Evolutionary conservation across 2,797 vertebrate genomes (phyloP), one percentile per base, ranked within the genome.

Genomic region (Poliocrania exsul): DNA sequence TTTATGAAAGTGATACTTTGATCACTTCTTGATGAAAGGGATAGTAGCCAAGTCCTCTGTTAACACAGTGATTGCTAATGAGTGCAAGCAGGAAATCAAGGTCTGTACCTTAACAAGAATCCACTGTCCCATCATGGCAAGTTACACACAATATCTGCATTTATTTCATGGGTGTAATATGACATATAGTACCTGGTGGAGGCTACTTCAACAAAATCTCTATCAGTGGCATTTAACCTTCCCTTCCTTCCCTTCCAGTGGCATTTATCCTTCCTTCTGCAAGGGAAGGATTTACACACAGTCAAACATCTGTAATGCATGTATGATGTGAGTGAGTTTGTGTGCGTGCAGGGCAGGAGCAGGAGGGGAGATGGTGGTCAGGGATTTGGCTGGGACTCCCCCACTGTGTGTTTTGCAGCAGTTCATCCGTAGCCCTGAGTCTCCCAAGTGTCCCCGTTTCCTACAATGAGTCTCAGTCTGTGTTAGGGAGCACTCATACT

Each of bases 241-340:
- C n/a, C n/a, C n/a, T n/a, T n/a, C n/a, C n/a, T n/a, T n/a, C n/a
- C n/a, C n/a, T n/a, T n/a, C n/a, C 62, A 25, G 24, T 33, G 71
- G 4, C 5, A 2, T 74, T 40, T 11, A 71, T 24, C 42, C 40
- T n/a, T n/a, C n/a, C n/a, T n/a, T 49, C 16, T 25, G 0, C 26
- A 57, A 33, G 10, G 5, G 6, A 71, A 17, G 51, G 28, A 26
- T 67, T 83, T 67, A 10, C 42, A 46, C 17, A 11, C 35, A 35
- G 49, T 23, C 57, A 11, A 80, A 10, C 7, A 6, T 12, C 23
- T 21, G 35, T 13, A 24, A 11, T 8, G n/a, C 11, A 5, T 0
- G 1, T 40, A 3, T 0, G 5, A 7, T 2, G 11, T 19, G 31
- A 51, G 9, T 2, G 5, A 53, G 33, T 53, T 21, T 42, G 15